Evolutionary conservation across 1,140 invertebrate genomes (phyloP).

Genomic region (Metopolophium dirhodum): DNA sequence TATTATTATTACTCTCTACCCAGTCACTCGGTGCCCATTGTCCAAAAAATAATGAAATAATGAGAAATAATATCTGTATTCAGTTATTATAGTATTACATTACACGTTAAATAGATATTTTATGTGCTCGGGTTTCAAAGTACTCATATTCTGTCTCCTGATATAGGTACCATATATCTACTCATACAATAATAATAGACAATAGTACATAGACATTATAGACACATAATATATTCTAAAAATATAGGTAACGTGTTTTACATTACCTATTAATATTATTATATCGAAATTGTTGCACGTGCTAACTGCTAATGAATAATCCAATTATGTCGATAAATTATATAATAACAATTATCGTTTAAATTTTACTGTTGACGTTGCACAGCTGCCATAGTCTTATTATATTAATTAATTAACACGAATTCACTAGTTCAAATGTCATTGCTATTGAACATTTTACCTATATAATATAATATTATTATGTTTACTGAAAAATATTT

Average conservation of each 20-base stretch:
- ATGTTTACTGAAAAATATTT: background rate
- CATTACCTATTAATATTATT: background rate
- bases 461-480: background rate
- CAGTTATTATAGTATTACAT: too few species aligned
- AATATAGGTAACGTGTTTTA: background rate
- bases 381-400: background rate
- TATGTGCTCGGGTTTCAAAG: background rate
- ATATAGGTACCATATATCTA: background rate
- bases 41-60: too few species aligned
- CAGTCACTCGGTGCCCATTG: too few species aligned
- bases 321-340: background rate
- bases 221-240: background rate
- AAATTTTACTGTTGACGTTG: background rate
- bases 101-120: too few species aligned
- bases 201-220: background rate
- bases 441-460: background rate
- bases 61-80: too few species aligned
- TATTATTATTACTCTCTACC: too few species aligned
- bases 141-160: background rate
- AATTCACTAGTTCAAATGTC: background rate
- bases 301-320: background rate
- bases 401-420: conserved; percentile 11
- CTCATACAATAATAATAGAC: background rate
- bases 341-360: background rate
- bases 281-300: background rate